These are phyloP conservation scores for Albula glossodonta DNA, from an alignment of 2,113 vertebrate genomes.

Conservation along the genomic window DNA sequence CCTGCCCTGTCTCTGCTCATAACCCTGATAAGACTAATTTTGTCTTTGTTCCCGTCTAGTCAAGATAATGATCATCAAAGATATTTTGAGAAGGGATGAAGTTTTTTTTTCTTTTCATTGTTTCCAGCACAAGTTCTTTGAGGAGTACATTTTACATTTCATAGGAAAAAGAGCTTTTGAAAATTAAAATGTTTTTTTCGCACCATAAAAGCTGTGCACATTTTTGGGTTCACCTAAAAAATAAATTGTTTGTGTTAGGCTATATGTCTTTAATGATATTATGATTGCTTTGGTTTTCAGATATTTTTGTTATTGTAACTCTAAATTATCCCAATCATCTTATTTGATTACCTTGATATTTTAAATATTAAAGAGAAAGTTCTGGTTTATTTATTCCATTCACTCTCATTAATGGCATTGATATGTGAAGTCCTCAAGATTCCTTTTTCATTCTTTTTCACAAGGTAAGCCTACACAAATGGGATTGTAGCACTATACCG, in stretches of 20 bases:
- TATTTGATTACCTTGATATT: too few relatives aligned
- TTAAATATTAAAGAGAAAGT: too few relatives aligned
- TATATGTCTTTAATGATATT: too few relatives aligned
- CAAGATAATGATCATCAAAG: neutral
- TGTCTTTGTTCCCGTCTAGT: neutral
- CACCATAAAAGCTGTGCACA: neutral
- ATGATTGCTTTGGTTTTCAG: too few relatives aligned
- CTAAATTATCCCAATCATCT: too few relatives aligned
- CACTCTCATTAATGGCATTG: too few relatives aligned
- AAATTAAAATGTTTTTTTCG: neutral
- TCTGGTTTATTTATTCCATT: too few relatives aligned
- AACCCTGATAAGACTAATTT: slow-evolving; percentile 11
- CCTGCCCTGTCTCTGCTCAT: slow-evolving; percentile 19
- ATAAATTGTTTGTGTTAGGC: neutral
- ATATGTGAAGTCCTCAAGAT: too few relatives aligned
- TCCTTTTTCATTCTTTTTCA: too few relatives aligned
- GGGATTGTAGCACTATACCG: neutral
- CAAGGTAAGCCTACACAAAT: too few relatives aligned
- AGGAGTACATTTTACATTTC: neutral
- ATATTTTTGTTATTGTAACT: too few relatives aligned
- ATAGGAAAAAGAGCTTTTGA: neutral
- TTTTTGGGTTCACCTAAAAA: neutral
- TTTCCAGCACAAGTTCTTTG: neutral
- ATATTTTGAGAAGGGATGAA: neutral
- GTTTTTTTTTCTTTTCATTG: too few relatives aligned